Conservation (phyloP, 2,888 invertebrate species). For the Nycteola revayana region DNA sequence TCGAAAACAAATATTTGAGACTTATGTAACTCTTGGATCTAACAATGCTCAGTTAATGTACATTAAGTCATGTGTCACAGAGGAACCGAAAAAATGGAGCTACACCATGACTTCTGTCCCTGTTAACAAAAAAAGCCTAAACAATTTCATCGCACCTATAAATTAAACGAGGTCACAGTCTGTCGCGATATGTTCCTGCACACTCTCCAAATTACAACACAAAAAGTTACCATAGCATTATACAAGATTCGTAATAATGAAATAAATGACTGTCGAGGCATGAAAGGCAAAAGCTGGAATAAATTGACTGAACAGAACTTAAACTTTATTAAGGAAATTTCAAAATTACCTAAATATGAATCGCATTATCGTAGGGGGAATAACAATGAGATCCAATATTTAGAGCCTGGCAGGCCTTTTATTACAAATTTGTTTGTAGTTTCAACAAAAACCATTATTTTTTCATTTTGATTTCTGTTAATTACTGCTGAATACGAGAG, state of each 20-base stretch:
- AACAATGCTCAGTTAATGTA: conserved; percentile 13
- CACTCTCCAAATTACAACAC: conserved; percentile 14
- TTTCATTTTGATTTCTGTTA: too few relatives aligned
- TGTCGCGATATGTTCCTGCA: conserved; percentile 15
- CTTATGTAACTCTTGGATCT: conserved; percentile 14
- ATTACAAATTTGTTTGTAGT: too few relatives aligned
- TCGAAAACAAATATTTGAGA: conserved; percentile 17
- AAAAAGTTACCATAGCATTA: conserved; percentile 11
- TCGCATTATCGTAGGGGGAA: conserved; percentile 16
- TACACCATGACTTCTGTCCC: conserved; percentile 8
- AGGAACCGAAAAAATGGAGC: conserved; percentile 10
- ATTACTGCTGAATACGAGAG: too few relatives aligned
- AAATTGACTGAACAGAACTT: conserved; percentile 12
- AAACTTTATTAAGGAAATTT: conserved; percentile 15
- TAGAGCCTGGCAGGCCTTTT: conserved; percentile 6
- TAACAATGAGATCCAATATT: conserved; percentile 12
- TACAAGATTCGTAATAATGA: conserved; percentile 10
- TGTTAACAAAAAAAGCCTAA: conserved; percentile 9
- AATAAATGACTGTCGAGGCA: conserved; percentile 12
- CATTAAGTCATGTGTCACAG: conserved; percentile 14
- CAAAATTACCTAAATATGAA: conserved; percentile 16
- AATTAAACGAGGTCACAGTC: conserved; percentile 8
- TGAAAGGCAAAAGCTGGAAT: conserved; percentile 7
- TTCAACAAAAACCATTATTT: too few relatives aligned
- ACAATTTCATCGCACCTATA: conserved; percentile 10